Evolutionary conservation across 2,113 vertebrate genomes (phyloP), one percentile per base, ranked within the genome.

Genomic region (Papio anubis): DNA sequence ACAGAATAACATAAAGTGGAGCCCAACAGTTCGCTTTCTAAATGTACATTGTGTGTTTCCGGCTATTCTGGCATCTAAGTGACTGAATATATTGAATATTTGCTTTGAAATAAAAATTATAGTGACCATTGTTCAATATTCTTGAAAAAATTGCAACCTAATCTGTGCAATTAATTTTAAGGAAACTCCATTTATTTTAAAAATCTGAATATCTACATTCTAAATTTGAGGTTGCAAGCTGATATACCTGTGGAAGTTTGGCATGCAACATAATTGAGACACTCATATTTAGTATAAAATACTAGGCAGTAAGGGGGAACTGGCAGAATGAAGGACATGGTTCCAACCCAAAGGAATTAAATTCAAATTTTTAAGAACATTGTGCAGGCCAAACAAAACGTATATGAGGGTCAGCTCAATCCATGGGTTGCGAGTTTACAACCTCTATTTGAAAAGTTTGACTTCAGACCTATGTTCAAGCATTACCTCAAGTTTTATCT

Each of bases 71-170:
- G 27, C 21, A 70, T 85, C 48, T 79, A 43, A 81, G 48, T 82
- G 14, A 93, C 45, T 45, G 40, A 80, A 73, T 25, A 88, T 91
- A 68, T 83, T 80, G 16, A 83, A 72, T 57, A 93, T 92, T 43
- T 92, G 45, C 17, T 83, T 85, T 92, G 72, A 93, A 61, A 85
- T 92, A 92, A 91, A 92, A 90, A 87, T 78, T 25, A 68, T 83
- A 82, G 55, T 73, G 21, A 72, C 68, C 23, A 84, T 93, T 75
- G 57, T 52, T 64, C 5, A 93, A 68, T 73, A 52, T 66, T 38
- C 52, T 50, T 68, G 20, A 84, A 91, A 35, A 93, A 57, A 6
- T 43, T 84, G 12, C 21, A 79, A 96, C 70, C 27, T 93, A 66
- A 87, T 66, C 79, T 6, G 50, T 38, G 32, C 3, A 68, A 75